phyloP scores from a whole-genome alignment of 2,888 invertebrate species.

The Drosophila anomelani region DNA sequence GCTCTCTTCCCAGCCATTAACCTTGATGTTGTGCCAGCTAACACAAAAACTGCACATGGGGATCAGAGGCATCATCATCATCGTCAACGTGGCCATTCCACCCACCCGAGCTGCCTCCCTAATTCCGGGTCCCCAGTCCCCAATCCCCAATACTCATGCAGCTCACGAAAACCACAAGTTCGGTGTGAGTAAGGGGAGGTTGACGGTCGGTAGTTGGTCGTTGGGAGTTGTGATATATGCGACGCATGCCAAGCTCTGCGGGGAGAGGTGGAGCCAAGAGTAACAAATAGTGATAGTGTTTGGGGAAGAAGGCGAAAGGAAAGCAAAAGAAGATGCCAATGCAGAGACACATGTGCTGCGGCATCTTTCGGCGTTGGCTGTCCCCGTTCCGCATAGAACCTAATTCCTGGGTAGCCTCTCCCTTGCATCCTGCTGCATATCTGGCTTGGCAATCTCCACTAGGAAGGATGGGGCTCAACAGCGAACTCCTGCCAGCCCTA shows the following conservation, averaged over 20 bases:
- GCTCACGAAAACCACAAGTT: constrained; percentile 65
- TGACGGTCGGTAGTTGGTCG: constrained; percentile 28
- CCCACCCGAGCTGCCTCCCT: constrained; percentile 18
- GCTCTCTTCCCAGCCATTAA: constrained; percentile 71
- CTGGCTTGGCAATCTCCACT: constrained; percentile 29
- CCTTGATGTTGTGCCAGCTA: constrained; percentile 64
- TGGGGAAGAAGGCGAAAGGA: constrained; percentile 28
- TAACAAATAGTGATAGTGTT: constrained; percentile 62
- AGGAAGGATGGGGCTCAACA: constrained; percentile 10
- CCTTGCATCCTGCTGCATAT: constrained; percentile 28
- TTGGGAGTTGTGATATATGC: constrained; percentile 70
- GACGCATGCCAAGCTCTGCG: constrained; percentile 64
- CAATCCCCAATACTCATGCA: constrained; percentile 47
- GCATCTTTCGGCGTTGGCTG: constrained; percentile 20
- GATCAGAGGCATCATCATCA: constrained; percentile 49
- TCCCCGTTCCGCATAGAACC: constrained; percentile 13
- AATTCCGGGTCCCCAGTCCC: background rate
- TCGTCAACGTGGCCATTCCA: constrained; percentile 38
- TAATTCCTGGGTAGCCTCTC: constrained; percentile 20
- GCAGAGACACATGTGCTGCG: constrained; percentile 26
- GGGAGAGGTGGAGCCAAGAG: constrained; percentile 40
- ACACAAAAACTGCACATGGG: constrained; percentile 55
- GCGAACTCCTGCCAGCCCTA: constrained; percentile 51
- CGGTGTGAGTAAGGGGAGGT: constrained; percentile 1
- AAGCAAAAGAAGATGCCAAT: constrained; percentile 25